Base-by-base conservation (phyloP, 2,113 vertebrate species). In the Jacana jacana region DNA sequence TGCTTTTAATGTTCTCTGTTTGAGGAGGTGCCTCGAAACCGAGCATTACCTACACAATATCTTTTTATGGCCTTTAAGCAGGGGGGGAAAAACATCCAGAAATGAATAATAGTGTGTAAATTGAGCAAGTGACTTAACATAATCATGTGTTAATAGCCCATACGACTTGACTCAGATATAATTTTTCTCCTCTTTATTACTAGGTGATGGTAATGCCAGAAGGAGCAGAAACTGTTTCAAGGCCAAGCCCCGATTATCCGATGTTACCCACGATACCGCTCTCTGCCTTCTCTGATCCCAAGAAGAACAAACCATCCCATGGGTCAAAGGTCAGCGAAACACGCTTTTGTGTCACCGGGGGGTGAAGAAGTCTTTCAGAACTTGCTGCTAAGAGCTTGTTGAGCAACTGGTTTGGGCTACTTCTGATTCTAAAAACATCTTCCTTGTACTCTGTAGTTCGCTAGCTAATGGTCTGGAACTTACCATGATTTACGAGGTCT, bases 261-360 rank as follows among this genome's bases (percentile, higher is more conserved):
- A 99, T 99, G 98, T 98, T 99, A 84, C 99, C 99, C 97, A 99
- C 99, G 87, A 99, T 99, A 97, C 99, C 99, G 39, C 99, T 99
- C 48, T 99, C 99, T 89, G 99, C 99, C 96, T 99, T 99, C 97
- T 99, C 99, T 57, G 99, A 99, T 97, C 99, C 99, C 96, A 99
- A 99, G 98, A 99, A 99, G 98, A 99, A 98, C 96, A 99, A 99
- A 97, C 98, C 98, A 6, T 98, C 99, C 92, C 99, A 99, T 63
- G 98, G 98, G 87, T 99, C 99, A 97, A 99, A 99, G 99, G 99
- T 99, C 93, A 97, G 99, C 98, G 95, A 86, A 89, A 81, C 40
- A 46, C 84, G 78, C 90, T 90, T 96, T 95, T 86, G 91, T 91
- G 91, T 94, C 81, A 33, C 33, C 68, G 63, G 4, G 89, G 95